Evolutionary conservation across 2,888 invertebrate genomes (phyloP).

Genomic region (Hydrotaea cyrtoneurina): DNA sequence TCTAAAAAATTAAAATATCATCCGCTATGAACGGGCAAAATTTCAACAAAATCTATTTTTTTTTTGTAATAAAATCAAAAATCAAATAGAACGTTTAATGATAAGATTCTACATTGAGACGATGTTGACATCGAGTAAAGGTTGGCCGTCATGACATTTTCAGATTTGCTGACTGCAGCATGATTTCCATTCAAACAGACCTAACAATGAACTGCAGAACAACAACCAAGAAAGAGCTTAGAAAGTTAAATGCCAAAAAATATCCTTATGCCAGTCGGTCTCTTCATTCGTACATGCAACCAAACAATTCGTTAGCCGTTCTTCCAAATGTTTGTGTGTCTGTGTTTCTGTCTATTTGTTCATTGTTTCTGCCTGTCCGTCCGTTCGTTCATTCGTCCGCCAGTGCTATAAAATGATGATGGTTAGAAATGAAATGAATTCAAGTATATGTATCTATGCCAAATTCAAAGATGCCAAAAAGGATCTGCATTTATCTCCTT

Average conservation of each 20-base stretch:
- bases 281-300: slow-evolving; percentile 2
- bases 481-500: slow-evolving; percentile 44
- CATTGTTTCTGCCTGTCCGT: neutral
- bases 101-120: no score
- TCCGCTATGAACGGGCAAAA: no score
- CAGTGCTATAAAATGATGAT: slow-evolving; percentile 39
- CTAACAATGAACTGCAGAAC: slow-evolving; percentile 51
- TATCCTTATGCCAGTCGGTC: slow-evolving; percentile 43
- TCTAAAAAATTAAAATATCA: no score
- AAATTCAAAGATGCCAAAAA: slow-evolving; percentile 46
- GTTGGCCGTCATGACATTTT: neutral
- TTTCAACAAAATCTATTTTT: no score
- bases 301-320: no score
- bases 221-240: slow-evolving; percentile 56
- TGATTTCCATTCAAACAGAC: slow-evolving; percentile 45
- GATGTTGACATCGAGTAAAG: no score
- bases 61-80: no score
- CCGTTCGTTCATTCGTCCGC: slow-evolving; percentile 14
- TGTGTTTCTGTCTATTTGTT: neutral
- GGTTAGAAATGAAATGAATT: slow-evolving; percentile 38
- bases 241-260: slow-evolving; percentile 64
- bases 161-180: slow-evolving; percentile 59
- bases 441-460: slow-evolving; percentile 45
- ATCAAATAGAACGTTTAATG: no score
- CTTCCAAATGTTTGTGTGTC: slow-evolving; percentile 20